Base-by-base conservation (phyloP, 2,113 vertebrate genomes). In the Triplophysa tibetana region DNA sequence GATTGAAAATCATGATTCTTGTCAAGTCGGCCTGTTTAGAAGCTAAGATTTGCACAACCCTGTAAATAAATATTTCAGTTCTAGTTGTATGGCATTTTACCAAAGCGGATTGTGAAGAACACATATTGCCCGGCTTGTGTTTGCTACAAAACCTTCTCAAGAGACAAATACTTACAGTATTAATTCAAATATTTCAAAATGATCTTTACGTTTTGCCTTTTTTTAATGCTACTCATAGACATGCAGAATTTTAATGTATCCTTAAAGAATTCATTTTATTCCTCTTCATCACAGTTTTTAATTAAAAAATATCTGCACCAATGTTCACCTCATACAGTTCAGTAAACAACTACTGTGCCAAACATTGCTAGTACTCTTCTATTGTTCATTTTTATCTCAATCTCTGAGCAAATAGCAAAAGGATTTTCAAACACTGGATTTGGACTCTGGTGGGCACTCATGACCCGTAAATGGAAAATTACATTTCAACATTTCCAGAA, bases 41-140 rank as follows among this genome's bases (percentile, higher is more conserved):
- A 63, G 68, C 29, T 54, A 52, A 66, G 50, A 81, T 81, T 81
- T 83, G 75, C 78, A 81, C 81, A 81, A 64, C 60, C 62, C 50
- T 81, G 79, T 85, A 85, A 19, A 81, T 74, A 63, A 50, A 62
- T 23, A 33, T 52, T 29, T 43, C 19, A 73, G 60, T 78, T 68
- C 4, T 68, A 78, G 60, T 70, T 84, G 56, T 75, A 79, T 8
- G 6, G 8, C 19, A 52, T 66, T 26, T 52, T 63, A 81, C 16
- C 43, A 78, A 63, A 65, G 60, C n/a, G 4, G 54, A 60, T 23
- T 60, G 52, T 72, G 41, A 58, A 41, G 24, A 70, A 29, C 3
- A 5, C 45, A 10, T 8, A 14, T 52, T 5, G 50, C 68, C 26
- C 19, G 2, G 14, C 13, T 14, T 21, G 21, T 2, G 67, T 10